These are phyloP conservation scores for Otus scops DNA, from an alignment of 2,797 vertebrate species.

Conservation along the genomic window DNA sequence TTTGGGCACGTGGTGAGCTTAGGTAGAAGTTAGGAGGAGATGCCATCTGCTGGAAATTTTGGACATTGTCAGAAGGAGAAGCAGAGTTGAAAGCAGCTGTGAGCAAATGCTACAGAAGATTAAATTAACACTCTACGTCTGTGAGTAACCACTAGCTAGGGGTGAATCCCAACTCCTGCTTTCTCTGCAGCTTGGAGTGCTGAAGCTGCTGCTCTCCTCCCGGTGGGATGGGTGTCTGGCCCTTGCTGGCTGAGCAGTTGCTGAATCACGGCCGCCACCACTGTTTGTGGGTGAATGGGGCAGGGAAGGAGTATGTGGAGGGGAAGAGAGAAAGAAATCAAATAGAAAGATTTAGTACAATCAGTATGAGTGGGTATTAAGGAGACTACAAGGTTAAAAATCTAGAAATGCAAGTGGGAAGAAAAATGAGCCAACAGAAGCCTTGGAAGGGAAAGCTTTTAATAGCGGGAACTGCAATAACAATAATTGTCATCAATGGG, in stretches of 20 bases:
- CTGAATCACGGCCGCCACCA: neutral
- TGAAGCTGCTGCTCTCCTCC: neutral
- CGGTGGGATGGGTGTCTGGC: neutral
- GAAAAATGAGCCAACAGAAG: neutral
- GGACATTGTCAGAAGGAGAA: constrained; percentile 26
- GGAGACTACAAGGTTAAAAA: constrained; percentile 3
- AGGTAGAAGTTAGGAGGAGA: constrained; percentile 66
- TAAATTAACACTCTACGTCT: neutral
- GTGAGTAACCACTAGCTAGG: neutral
- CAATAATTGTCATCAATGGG: constrained; percentile 16
- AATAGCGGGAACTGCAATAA: neutral
- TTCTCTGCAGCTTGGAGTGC: accelerated
- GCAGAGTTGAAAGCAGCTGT: neutral
- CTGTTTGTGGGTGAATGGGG: neutral
- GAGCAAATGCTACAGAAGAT: neutral
- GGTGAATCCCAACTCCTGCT: neutral
- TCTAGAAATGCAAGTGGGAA: neutral
- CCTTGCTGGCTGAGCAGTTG: neutral
- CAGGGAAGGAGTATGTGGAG: neutral
- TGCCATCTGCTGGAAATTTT: constrained; percentile 75
- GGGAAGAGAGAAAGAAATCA: neutral
- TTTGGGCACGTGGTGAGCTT: constrained; percentile 27
- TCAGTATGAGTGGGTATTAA: neutral
- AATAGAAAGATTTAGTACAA: neutral
- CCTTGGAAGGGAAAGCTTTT: neutral